Base-by-base conservation (phyloP, 2,113 vertebrate genomes). In the Irena cyanogastra region DNA sequence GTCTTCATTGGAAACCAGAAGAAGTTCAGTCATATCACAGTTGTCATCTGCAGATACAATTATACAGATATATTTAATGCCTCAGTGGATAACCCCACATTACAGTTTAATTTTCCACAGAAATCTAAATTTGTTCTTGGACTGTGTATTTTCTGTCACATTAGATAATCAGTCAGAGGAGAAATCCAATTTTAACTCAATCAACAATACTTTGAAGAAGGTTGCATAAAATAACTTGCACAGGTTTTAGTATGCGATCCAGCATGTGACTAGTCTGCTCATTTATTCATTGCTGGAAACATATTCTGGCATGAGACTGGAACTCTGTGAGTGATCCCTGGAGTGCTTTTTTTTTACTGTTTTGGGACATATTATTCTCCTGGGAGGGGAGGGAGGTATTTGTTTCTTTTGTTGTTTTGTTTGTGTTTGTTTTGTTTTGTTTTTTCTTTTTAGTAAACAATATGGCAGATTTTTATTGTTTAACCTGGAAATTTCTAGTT, bases 101-200 rank as follows among this genome's bases (percentile, higher is more conserved):
- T 95, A 93, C 94, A 93, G 90, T 95, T 97, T 97, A 97, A 97
- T 97, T 98, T 97, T 96, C 78, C 70, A 93, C 87, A 94, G 92
- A 97, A 98, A 97, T 96, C 83, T 97, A 91, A 97, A 97, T 97
- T 95, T 96, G 39, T 94, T 97, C 90, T 77, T 96, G 66, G 91
- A 94, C 91, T 96, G 71, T 96, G 85, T 96, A 94, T 97, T 97
- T 97, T 97, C 95, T 96, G 93, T 97, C 93, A 91, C 82, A 95
- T 97, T 95, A 97, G 90, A 97, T 96, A 97, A 97, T 97, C 96
- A 96, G 80, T 96, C 74, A 47, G 94, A 97, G 87, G 71, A 97
- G 96, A 97, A 97, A 98, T 95, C 78, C 94, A 98, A 97, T 98
- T 97, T 97, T 97, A 91, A 84, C 92, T 97, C 96, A 93, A 96